Base-by-base conservation (phyloP, 2,113 vertebrate genomes). In the Tragulus kanchil region DNA sequence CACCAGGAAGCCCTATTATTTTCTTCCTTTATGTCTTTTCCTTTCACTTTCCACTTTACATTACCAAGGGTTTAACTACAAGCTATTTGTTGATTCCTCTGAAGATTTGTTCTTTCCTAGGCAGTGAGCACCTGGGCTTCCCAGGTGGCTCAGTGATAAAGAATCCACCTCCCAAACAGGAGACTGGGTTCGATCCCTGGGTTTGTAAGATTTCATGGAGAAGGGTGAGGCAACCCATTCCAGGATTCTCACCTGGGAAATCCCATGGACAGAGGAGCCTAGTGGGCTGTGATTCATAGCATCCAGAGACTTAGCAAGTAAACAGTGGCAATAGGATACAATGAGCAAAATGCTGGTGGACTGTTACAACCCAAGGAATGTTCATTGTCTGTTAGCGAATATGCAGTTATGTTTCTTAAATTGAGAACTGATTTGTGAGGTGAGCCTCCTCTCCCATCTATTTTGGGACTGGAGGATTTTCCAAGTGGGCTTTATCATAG, bases 31-130 rank as follows among this genome's bases (percentile, higher is more conserved):
- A 90, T 12, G 1, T 84, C 10, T 83, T 62, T 96, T 85, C 8
- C 16, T 93, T 93, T 77, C 45, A 31, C 2, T 94, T 36, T 89
- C n/a, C 56, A n/a, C 19, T 93, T 95, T 85, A 83, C 19, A 85
- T 95, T 81, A 59, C 23, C 54, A 83, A 77, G 26, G 54, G 8
- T 71, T 86, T 95, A 82, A 89, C 15, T 56, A 59, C 8, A 83
- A 79, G 77, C 4, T 83, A 75, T 75, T 78, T 17, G 17, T 73
- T 77, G 62, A 90, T 42, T 54, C 31, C 31, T 81, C 1, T 48
- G 73, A 77, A n/a, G 79, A 54, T n/a, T 62, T 89, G 3, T 56
- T 89, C 84, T 77, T 54, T 28, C 65, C 61, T 54, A 23, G 14
- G 71, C 1, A 10, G 9, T 85, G 42, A 91, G 31, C 31, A 73